phyloP scores from a whole-genome alignment of 1,140 invertebrate species.

The Eumaeus atala region DNA sequence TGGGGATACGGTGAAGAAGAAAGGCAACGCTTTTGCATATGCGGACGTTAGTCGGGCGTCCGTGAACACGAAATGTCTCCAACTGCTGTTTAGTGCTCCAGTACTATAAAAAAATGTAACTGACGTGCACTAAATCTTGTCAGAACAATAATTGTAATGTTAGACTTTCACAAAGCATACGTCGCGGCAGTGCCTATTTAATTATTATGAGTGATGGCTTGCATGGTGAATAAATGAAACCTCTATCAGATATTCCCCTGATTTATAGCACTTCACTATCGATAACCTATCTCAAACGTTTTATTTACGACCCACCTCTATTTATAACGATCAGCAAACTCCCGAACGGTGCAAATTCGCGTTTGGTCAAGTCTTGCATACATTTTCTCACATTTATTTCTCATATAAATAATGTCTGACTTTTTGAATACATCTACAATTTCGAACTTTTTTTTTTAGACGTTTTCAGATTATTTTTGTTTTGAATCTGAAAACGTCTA shows the following conservation, averaged over 20 bases:
- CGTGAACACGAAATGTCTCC: too few relatives aligned
- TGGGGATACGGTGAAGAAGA: too few relatives aligned
- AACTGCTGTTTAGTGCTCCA: too few relatives aligned
- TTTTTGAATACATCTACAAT: too few relatives aligned
- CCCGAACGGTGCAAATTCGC: constrained; percentile 49
- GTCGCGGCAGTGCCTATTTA: constrained; percentile 14
- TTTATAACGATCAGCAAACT: constrained; percentile 46
- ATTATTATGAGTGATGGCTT: constrained; percentile 39
- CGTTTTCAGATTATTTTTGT: too few relatives aligned
- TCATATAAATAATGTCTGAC: too few relatives aligned
- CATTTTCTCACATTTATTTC: constrained; percentile 10
- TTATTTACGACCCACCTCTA: constrained; percentile 43
- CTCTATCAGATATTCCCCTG: constrained; percentile 35
- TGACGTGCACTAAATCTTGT: too few relatives aligned
- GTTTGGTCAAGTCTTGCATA: constrained; percentile 37
- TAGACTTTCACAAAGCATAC: constrained; percentile 5
- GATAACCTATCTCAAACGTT: constrained; percentile 41
- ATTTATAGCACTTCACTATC: constrained; percentile 42
- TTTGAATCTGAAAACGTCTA: too few relatives aligned
- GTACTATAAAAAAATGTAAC: too few relatives aligned
- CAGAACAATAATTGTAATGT: constrained; percentile 5
- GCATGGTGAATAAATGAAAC: constrained; percentile 32
- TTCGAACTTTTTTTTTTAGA: too few relatives aligned
- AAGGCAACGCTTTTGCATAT: too few relatives aligned
- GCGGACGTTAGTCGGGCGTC: too few relatives aligned